Conservation (phyloP, 2,888 invertebrate genomes). For the Perizoma flavofasciatum region DNA sequence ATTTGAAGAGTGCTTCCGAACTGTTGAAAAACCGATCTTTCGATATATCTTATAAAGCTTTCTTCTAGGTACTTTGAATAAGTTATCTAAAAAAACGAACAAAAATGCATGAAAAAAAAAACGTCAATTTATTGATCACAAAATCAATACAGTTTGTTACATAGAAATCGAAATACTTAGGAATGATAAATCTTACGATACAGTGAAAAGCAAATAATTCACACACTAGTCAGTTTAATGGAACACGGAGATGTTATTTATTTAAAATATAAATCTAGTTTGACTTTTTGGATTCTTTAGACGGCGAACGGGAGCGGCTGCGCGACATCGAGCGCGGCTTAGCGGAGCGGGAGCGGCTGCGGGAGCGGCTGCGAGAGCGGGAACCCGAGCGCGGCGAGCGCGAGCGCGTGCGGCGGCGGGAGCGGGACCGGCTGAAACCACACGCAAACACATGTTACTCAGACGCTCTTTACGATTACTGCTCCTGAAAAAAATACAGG, state of each 20-base stretch:
- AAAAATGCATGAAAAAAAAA: slow-evolving; percentile 28
- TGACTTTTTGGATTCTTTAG: slow-evolving; percentile 80
- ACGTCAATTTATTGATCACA: slow-evolving; percentile 65
- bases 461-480: neutral
- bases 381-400: slow-evolving; percentile 81
- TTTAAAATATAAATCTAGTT: slow-evolving; percentile 52
- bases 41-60: no score
- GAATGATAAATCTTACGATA: slow-evolving; percentile 64
- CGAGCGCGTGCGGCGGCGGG: slow-evolving; percentile 85
- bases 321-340: slow-evolving; percentile 79
- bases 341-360: slow-evolving; percentile 77
- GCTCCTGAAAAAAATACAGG: slow-evolving; percentile 5
- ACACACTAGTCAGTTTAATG: slow-evolving; percentile 37
- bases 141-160: slow-evolving; percentile 62
- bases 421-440: slow-evolving; percentile 84
- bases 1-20: no score
- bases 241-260: slow-evolving; percentile 36
- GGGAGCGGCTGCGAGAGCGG: slow-evolving; percentile 73
- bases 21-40: no score
- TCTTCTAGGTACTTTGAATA: neutral
- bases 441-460: slow-evolving; percentile 34
- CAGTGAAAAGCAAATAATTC: slow-evolving; percentile 43
- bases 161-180: slow-evolving; percentile 60
- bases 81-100: slow-evolving; percentile 4
- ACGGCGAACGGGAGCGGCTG: slow-evolving; percentile 76